A percentile compares a stretch with the other conserved stretches of the same genome.
phyloP scores from a whole-genome alignment of 1,140 invertebrate genomes.

The Drosophila rhopaloa region DNA sequence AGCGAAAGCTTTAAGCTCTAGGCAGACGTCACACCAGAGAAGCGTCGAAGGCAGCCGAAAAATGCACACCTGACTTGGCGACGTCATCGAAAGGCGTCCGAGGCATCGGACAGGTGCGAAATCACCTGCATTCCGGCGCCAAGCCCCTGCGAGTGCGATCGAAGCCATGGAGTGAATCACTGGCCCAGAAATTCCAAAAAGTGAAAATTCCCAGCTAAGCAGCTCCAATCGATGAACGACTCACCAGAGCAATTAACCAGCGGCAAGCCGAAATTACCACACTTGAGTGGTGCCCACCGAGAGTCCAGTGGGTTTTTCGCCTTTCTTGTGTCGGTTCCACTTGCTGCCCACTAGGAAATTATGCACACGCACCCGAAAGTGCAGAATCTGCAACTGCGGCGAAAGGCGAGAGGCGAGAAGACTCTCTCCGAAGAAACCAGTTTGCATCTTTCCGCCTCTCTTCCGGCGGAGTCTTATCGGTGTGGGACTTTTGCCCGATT shows the following conservation, averaged over 20 bases:
- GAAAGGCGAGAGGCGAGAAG: slow-evolving; percentile 12
- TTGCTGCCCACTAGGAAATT: slow-evolving; percentile 50
- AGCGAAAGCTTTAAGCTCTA: slow-evolving; percentile 40
- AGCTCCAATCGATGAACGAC: slow-evolving; percentile 10
- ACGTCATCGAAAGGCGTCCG: slow-evolving; percentile 32
- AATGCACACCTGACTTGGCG: slow-evolving; percentile 29
- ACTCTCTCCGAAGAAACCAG: slow-evolving; percentile 52
- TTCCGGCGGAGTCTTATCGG: slow-evolving; percentile 21
- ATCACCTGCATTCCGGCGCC: slow-evolving; percentile 8
- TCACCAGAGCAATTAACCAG: slow-evolving; percentile 19
- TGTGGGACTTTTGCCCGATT: slow-evolving; percentile 34
- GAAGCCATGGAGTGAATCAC: slow-evolving; percentile 18
- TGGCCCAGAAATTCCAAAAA: slow-evolving; percentile 22
- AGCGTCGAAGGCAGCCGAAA: neutral
- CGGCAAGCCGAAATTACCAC: slow-evolving; percentile 24
- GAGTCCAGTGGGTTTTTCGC: slow-evolving; percentile 17
- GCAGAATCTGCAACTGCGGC: slow-evolving; percentile 55
- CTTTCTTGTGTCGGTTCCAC: slow-evolving; percentile 54
- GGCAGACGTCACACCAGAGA: slow-evolving; percentile 20
- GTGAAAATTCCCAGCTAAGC: slow-evolving; percentile 32
- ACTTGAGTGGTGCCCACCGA: slow-evolving; percentile 31
- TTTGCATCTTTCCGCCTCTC: slow-evolving; percentile 32
- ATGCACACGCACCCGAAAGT: slow-evolving; percentile 71
- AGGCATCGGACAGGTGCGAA: slow-evolving; percentile 13
- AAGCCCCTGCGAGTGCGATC: neutral